Conservation (phyloP, 2,113 vertebrate species). For the Passer domesticus region DNA sequence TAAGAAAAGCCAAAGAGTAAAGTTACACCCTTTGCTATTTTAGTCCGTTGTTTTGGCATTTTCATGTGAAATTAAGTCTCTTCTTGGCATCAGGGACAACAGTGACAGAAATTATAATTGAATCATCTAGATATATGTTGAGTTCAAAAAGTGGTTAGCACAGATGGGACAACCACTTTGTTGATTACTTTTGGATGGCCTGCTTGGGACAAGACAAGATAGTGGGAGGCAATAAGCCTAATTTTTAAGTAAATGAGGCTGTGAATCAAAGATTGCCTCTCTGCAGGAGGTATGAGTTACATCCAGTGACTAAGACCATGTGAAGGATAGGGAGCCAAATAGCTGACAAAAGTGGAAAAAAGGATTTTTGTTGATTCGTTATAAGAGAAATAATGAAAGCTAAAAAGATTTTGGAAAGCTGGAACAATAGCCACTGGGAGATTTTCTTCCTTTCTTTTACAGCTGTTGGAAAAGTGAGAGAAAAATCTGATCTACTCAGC, state of each 20-base stretch:
- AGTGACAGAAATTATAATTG: not conserved
- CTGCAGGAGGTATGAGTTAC: slow-evolving; percentile 33
- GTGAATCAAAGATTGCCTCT: slow-evolving; percentile 24
- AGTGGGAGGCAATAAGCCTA: not conserved
- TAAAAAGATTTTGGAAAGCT: not conserved
- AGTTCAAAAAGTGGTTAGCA: not conserved
- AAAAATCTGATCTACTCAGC: not conserved
- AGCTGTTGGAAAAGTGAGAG: not conserved
- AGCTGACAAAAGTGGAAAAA: slow-evolving; percentile 22
- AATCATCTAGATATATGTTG: not conserved
- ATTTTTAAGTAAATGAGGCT: slow-evolving; percentile 40
- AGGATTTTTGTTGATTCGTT: slow-evolving; percentile 6
- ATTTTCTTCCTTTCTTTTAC: not conserved
- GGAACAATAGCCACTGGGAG: not conserved
- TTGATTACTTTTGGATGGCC: not conserved
- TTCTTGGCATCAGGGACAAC: not conserved
- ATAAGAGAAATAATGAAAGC: not conserved
- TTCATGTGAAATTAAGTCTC: not conserved
- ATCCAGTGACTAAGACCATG: slow-evolving; percentile 2
- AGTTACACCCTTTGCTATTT: not conserved
- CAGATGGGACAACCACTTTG: not conserved
- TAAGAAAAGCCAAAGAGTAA: not conserved
- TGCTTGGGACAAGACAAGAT: not conserved
- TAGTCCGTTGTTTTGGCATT: not conserved
- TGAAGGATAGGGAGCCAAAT: slow-evolving; percentile 23